Percentiles rank a stretch among this genome's conserved stretches.
Evolutionary conservation across 2,113 vertebrate species (phyloP).

Genomic region (Bungarus multicinctus): DNA sequence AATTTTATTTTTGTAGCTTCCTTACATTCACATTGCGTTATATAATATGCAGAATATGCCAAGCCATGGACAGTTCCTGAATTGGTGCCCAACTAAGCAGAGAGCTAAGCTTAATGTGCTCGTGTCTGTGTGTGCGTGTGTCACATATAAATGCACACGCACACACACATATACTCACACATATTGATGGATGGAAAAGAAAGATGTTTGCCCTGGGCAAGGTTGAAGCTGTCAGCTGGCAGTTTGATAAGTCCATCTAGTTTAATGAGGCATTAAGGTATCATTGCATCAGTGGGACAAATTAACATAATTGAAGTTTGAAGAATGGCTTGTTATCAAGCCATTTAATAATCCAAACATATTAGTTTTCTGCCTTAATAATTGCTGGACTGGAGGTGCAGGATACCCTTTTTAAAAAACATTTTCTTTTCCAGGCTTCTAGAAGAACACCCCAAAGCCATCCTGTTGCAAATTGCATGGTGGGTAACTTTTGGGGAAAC

Average conservation of each 20-base stretch:
- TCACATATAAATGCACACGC: neutral
- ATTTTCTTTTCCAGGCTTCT: conserved; percentile 10
- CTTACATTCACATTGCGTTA: neutral
- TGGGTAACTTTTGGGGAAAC: conserved; percentile 10
- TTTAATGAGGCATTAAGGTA: conserved; percentile 46
- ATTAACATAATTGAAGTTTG: conserved; percentile 41
- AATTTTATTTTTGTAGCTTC: neutral
- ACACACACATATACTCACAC: neutral
- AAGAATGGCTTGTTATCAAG: conserved; percentile 31
- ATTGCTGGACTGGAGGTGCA: neutral
- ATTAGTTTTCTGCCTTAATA: neutral
- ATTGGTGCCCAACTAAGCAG: neutral
- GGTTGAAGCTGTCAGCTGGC: conserved; percentile 12
- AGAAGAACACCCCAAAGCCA: conserved; percentile 23
- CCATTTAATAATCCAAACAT: conserved; percentile 31
- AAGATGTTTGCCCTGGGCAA: conserved; percentile 17
- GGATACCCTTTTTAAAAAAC: neutral
- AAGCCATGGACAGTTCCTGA: neutral
- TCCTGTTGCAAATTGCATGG: conserved; percentile 10
- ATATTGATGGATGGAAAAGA: neutral
- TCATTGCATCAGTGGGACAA: conserved; percentile 21
- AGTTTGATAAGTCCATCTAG: conserved; percentile 18
- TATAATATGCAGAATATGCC: neutral
- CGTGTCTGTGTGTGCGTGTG: neutral
- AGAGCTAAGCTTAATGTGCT: neutral